Conservation (phyloP, 2,888 invertebrate species). For the Cheilosia impressa region DNA sequence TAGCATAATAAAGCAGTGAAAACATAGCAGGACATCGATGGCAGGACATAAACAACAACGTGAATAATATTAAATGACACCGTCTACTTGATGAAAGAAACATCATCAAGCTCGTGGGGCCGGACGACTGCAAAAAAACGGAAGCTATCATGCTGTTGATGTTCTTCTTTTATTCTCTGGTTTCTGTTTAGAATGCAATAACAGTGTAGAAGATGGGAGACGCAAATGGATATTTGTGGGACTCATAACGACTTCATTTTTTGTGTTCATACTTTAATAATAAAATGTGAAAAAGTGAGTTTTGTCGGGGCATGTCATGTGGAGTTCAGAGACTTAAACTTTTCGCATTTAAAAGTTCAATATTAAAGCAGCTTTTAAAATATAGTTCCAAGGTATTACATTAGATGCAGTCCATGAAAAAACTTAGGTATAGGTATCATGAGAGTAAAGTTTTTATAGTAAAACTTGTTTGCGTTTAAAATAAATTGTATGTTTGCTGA, state of each 20-base stretch:
- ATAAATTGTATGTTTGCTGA: no score
- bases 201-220: constrained; percentile 34
- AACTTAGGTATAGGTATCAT: no score
- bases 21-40: constrained; percentile 76
- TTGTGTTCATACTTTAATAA: constrained; percentile 32
- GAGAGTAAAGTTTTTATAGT: no score
- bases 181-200: constrained; percentile 43
- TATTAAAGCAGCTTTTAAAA: no score
- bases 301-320: not conserved
- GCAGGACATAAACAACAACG: constrained; percentile 74
- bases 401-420: no score
- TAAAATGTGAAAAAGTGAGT: not conserved
- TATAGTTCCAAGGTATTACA: no score
- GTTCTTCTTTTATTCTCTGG: constrained; percentile 23
- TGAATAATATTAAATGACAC: constrained; percentile 73
- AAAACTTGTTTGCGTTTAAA: no score
- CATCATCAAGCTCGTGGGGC: constrained; percentile 52
- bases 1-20: constrained; percentile 76
- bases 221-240: constrained; percentile 51
- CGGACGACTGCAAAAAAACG: constrained; percentile 43
- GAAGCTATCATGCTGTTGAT: constrained; percentile 59
- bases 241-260: constrained; percentile 39
- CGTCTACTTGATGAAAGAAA: constrained; percentile 64
- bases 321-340: not conserved
- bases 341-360: not conserved